phyloP scores from a whole-genome alignment of 2,113 vertebrate species.

The Eolophus roseicapilla region DNA sequence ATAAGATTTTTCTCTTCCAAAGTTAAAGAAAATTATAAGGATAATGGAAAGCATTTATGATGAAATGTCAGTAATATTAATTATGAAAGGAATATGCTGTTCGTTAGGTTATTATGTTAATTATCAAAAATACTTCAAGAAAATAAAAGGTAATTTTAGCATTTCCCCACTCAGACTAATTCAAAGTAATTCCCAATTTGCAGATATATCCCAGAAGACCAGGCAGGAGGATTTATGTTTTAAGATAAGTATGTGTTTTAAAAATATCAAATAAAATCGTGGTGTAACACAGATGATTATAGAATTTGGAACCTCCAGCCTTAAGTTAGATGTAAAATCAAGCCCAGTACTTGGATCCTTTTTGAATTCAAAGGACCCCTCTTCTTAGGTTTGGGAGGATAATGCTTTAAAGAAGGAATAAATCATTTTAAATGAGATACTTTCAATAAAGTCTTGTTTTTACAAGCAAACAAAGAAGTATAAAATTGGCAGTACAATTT shows the following conservation, averaged over 20 bases:
- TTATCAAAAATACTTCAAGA: background rate
- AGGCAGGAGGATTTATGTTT: slow-evolving; percentile 6
- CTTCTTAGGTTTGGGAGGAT: slow-evolving; percentile 19
- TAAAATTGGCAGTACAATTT: slow-evolving; percentile 59
- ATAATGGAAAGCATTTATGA: slow-evolving; percentile 44
- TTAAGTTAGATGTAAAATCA: background rate
- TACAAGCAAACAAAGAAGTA: slow-evolving; percentile 50
- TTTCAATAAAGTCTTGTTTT: slow-evolving; percentile 18
- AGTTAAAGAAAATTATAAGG: slow-evolving; percentile 30
- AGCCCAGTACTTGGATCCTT: background rate
- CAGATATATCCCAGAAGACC: background rate
- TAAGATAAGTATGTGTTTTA: background rate
- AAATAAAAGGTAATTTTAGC: slow-evolving; percentile 23
- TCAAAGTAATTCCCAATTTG: slow-evolving; percentile 9
- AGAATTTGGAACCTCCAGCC: slow-evolving; percentile 53
- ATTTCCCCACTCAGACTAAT: slow-evolving; percentile 40
- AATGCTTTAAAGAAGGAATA: slow-evolving; percentile 50
- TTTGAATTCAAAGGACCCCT: slow-evolving; percentile 18
- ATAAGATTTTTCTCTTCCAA: slow-evolving; percentile 8
- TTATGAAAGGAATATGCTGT: slow-evolving; percentile 35
- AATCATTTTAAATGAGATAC: background rate
- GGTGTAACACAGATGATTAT: background rate
- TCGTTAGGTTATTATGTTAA: slow-evolving; percentile 13
- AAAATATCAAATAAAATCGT: background rate
- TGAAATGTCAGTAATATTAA: slow-evolving; percentile 61